A percentile compares a stretch with the other conserved stretches of the same genome.
These are phyloP conservation scores for Brachyrhaphis roseni DNA, from an alignment of 2,797 vertebrate species.

Conservation along the genomic window DNA sequence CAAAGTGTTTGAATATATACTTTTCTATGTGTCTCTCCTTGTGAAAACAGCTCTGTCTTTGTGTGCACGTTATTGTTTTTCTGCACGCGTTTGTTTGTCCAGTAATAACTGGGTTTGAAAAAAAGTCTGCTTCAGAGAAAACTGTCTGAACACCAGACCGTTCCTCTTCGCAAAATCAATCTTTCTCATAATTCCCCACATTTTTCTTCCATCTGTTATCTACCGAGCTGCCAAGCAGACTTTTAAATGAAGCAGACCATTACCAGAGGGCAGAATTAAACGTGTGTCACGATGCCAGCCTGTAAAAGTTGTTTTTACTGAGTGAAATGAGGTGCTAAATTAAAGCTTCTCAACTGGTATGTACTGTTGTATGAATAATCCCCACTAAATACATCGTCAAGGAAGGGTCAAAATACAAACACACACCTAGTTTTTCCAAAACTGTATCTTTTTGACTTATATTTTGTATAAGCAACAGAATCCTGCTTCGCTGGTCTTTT, in stretches of 20 bases:
- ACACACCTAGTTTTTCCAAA: constrained; percentile 17
- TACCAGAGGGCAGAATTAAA: constrained; percentile 76
- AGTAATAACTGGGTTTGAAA: constrained; percentile 72
- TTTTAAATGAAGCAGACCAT: constrained; percentile 77
- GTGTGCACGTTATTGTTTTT: constrained; percentile 24
- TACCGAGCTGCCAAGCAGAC: constrained; percentile 73
- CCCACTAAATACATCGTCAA: constrained; percentile 4
- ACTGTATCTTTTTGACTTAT: background rate
- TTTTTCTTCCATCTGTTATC: constrained; percentile 82
- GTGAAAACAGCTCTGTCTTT: constrained; percentile 32
- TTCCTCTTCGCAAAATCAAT: constrained; percentile 81
- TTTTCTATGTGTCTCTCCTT: constrained; percentile 43
- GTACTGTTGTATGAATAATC: constrained; percentile 60
- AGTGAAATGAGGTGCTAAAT: constrained; percentile 83
- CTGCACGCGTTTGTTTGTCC: constrained; percentile 56
- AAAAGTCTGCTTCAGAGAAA: constrained; percentile 75
- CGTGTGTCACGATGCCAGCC: constrained; percentile 76
- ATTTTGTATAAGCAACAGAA: constrained; percentile 27
- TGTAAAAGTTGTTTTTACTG: constrained; percentile 76
- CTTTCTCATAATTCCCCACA: constrained; percentile 81
- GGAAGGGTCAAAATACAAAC: constrained; percentile 34
- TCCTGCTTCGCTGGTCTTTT: constrained; percentile 37
- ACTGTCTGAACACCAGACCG: constrained; percentile 72
- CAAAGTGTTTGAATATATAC: constrained; percentile 22
- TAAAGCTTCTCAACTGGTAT: constrained; percentile 70